Evolutionary conservation across 1,140 invertebrate genomes (phyloP).

Genomic region (Drosophila biarmipes): DNA sequence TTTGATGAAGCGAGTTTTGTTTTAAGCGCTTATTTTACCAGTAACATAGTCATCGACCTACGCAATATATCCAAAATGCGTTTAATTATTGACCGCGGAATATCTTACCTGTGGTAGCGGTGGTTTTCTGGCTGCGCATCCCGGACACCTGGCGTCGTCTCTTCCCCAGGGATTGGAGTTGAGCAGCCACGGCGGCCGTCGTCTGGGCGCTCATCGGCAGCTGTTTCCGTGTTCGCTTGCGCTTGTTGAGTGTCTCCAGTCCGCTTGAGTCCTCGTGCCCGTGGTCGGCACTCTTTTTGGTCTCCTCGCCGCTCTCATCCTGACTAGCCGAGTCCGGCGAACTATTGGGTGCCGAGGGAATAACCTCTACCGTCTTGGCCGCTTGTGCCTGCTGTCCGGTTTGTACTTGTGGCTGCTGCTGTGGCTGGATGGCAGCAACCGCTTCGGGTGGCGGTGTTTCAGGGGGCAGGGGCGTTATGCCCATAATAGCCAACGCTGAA

Average conservation of each 20-base stretch:
- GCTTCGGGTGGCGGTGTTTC: constrained; percentile 40
- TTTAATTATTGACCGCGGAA: too few species aligned
- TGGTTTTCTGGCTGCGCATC: constrained; percentile 48
- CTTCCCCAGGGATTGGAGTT: constrained; percentile 62
- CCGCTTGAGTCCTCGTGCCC: constrained; percentile 40
- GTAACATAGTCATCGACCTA: too few species aligned
- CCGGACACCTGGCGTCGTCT: constrained; percentile 57
- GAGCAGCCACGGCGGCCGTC: constrained; percentile 35
- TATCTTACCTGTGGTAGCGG: constrained; percentile 65
- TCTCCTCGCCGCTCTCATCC: constrained; percentile 80
- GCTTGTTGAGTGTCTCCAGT: constrained; percentile 80
- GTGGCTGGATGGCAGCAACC: constrained; percentile 6
- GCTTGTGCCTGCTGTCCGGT: constrained; percentile 1
- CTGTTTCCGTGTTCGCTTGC: constrained; percentile 85
- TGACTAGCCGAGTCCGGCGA: constrained; percentile 80
- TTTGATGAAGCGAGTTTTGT: too few species aligned
- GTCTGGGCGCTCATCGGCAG: constrained; percentile 48
- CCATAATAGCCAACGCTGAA: constrained; percentile 33
- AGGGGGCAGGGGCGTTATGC: constrained; percentile 46
- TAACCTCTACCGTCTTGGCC: not conserved
- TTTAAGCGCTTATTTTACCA: too few species aligned
- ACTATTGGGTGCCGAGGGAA: constrained; percentile 54
- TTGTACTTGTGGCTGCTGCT: constrained; percentile 7
- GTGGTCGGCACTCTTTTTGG: constrained; percentile 57
- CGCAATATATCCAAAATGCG: too few species aligned